Conservation (phyloP, 92 coral and sea anemone genomes). For the Actinernus sp. region DNA sequence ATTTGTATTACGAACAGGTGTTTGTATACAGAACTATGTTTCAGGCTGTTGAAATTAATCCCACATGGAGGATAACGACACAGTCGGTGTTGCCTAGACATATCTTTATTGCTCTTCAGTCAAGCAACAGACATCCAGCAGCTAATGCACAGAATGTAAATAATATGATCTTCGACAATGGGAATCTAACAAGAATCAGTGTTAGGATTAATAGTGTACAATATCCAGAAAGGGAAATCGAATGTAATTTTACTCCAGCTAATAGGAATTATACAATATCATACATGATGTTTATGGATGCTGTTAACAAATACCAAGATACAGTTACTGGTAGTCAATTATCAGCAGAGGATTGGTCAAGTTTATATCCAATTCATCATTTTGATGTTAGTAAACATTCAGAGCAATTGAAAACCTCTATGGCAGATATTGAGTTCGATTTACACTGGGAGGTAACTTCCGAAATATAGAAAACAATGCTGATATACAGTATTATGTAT, state of each 20-base stretch:
- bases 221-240: constrained; percentile 9
- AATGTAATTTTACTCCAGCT: neutral
- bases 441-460: neutral
- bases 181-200: neutral
- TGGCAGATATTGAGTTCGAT: neutral
- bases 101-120: constrained; percentile 5
- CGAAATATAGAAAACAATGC: neutral
- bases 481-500: neutral
- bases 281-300: constrained; percentile 6
- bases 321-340: neutral
- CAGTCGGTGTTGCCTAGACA: neutral
- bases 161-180: constrained; percentile 2
- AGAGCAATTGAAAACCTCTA: neutral
- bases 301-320: constrained; percentile 6
- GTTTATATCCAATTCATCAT: neutral
- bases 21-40: constrained; percentile 12
- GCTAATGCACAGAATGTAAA: constrained; percentile 5
- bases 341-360: neutral
- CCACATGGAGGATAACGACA: constrained; percentile 3
- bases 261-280: constrained; percentile 4
- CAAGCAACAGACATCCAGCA: neutral
- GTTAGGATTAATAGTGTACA: neutral
- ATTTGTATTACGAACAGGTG: neutral
- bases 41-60: constrained; percentile 2
- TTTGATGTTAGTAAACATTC: neutral